Base-by-base conservation (phyloP, 2,888 invertebrate genomes). In the Tipula lateralis region DNA sequence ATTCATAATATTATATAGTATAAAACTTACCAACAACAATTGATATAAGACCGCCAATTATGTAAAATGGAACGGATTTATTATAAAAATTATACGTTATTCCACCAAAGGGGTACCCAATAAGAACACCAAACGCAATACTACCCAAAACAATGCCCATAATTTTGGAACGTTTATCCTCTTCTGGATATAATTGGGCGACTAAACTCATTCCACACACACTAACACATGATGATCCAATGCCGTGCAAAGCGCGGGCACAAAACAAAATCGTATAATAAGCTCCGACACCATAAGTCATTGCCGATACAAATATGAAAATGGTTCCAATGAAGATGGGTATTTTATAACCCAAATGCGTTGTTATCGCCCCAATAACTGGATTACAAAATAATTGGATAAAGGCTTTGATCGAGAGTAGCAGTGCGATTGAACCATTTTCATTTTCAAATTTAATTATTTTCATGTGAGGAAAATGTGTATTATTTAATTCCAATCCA, bases 101-200 rank as follows among this genome's bases (percentile, higher is more conserved):
- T 0, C 96, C 94, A 9, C 96, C 96, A 86, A 95, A 92, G 0
- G 96, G 96, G 89, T 96, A 96, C 0, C 96, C 96, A 12, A 95
- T 91, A 1, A 96, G 90, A 0, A 96, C 96, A 0, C 96, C 96
- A 13, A 95, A 88, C 0, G 96, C 96, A 84, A 95, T 93, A 85
- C 96, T 96, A 4, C 96, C 95, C 88, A 96, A 92, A 1, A 95
- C 94, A 30, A 95, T 91, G 0, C 96, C 96, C 94, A 96, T 95
- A n/a, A 94, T 91, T 88, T 92, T 92, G 29, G 94, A 93, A 1
- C 90, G 88, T 4, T 89, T 89, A 13, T 88, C 89, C 84, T 90
- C 90, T 85, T 90, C 90, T 0, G 90, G 90, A 88, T 91, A 89
- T 85, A 89, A 88, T 86, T 89, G 90, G 0, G 96, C 96, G 84